phyloP scores from a whole-genome alignment of 2,797 vertebrate species.

The Acanthurus lineatus region DNA sequence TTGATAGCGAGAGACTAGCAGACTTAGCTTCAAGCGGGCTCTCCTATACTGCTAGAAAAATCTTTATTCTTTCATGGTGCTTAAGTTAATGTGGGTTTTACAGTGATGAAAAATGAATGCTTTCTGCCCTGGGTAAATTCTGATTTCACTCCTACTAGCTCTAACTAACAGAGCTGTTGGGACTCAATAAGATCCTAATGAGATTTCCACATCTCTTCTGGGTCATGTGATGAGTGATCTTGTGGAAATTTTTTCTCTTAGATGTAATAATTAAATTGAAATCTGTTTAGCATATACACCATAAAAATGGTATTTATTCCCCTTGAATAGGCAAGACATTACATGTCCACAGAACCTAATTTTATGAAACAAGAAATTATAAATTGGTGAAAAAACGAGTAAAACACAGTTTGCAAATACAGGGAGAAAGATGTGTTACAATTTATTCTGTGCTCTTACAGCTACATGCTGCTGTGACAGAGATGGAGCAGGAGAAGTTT shows the following conservation, averaged over 20 bases:
- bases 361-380: neutral
- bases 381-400: neutral
- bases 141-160: constrained; percentile 53
- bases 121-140: constrained; percentile 55
- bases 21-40: constrained; percentile 56
- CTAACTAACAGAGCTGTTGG: constrained; percentile 32
- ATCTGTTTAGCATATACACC: neutral
- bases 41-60: constrained; percentile 33
- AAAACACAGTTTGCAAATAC: neutral
- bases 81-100: constrained; percentile 48
- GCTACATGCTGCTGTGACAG: constrained; percentile 89
- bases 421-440: constrained; percentile 7
- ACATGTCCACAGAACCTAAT: neutral
- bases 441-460: constrained; percentile 56
- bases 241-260: constrained; percentile 25
- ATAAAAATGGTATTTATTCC: constrained; percentile 31
- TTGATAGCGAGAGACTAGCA: constrained; percentile 56
- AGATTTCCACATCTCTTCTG: constrained; percentile 53
- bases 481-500: constrained; percentile 96
- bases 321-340: constrained; percentile 24
- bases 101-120: constrained; percentile 59
- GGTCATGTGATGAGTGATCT: constrained; percentile 44
- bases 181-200: constrained; percentile 54
- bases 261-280: constrained; percentile 33
- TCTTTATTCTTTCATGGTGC: constrained; percentile 55